phyloP scores from a whole-genome alignment of 2,888 invertebrate genomes.

The Invenusta paracnida region DNA sequence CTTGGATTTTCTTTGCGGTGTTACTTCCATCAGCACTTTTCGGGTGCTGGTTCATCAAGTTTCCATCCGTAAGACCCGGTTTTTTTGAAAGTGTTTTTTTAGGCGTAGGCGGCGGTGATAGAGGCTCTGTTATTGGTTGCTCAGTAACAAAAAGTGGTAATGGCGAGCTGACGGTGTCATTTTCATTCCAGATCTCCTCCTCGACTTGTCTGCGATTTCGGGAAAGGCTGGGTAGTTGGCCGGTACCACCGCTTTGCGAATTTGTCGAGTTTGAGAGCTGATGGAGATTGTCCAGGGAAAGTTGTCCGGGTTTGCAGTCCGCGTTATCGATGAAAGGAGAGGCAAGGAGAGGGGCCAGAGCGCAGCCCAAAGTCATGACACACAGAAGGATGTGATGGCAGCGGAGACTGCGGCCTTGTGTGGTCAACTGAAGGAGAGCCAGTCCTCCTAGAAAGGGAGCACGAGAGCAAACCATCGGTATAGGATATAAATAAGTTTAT shows the following conservation, averaged over 20 bases:
- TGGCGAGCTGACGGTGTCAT: not conserved
- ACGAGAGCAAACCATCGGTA: too few relatives aligned
- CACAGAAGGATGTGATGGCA: not conserved
- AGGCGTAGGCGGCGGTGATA: not conserved
- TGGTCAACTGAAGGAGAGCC: not conserved
- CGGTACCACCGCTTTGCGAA: too few relatives aligned
- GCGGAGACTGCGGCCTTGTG: not conserved
- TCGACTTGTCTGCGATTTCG: not conserved
- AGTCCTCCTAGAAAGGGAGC: not conserved
- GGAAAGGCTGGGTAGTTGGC: not conserved
- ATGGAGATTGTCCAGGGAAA: not conserved
- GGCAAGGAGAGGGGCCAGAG: not conserved
- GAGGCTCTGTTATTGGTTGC: not conserved
- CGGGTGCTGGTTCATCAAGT: not conserved
- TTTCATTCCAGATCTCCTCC: not conserved
- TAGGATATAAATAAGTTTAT: too few relatives aligned
- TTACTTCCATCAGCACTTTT: slow-evolving; percentile 15
- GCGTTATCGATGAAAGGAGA: not conserved
- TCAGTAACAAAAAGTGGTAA: too few relatives aligned
- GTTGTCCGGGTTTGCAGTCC: not conserved
- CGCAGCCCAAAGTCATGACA: not conserved
- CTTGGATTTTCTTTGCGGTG: not conserved
- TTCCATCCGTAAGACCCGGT: slow-evolving; percentile 23
- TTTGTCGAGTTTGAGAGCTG: too few relatives aligned
- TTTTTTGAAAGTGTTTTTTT: not conserved